Conservation (phyloP, 2,888 invertebrate species). For the Cheilosia scutellata region DNA sequence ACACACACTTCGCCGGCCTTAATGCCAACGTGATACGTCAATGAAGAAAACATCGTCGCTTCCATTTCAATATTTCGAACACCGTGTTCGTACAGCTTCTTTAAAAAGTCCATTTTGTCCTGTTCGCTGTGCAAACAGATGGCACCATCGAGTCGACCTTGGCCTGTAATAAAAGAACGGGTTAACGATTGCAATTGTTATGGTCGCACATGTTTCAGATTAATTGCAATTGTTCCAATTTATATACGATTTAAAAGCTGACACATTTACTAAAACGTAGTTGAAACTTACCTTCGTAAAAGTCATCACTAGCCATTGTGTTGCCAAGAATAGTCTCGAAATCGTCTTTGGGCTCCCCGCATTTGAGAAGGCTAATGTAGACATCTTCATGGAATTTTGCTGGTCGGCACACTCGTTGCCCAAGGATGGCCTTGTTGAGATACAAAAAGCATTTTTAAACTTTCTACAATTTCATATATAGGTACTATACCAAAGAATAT, state of each 20-base stretch:
- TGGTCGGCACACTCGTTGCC: constrained; percentile 91
- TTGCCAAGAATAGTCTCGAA: constrained; percentile 87
- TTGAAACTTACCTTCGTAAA: constrained; percentile 88
- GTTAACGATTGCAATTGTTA: too few species aligned
- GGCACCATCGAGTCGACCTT: constrained; percentile 91
- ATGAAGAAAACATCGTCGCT: constrained; percentile 89
- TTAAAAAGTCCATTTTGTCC: constrained; percentile 88
- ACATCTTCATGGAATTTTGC: constrained; percentile 92
- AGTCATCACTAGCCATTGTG: constrained; percentile 92
- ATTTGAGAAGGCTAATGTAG: constrained; percentile 81
- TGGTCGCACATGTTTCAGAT: too few species aligned
- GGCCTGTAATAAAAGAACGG: constrained; percentile 85
- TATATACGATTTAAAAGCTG: too few species aligned
- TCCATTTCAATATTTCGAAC: constrained; percentile 93
- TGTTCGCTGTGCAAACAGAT: constrained; percentile 88
- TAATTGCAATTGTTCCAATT: too few species aligned
- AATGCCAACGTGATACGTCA: constrained; percentile 87
- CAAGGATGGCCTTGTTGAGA: constrained; percentile 89
- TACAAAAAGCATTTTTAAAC: background rate
- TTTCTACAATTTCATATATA: background rate
- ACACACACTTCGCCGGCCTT: constrained; percentile 90
- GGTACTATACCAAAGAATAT: too few species aligned
- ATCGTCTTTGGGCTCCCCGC: constrained; percentile 82
- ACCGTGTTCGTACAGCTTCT: constrained; percentile 85
- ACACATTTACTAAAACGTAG: background rate